These are phyloP conservation scores for Oreochromis niloticus DNA, from an alignment of 2,113 vertebrate species.

Conservation along the genomic window DNA sequence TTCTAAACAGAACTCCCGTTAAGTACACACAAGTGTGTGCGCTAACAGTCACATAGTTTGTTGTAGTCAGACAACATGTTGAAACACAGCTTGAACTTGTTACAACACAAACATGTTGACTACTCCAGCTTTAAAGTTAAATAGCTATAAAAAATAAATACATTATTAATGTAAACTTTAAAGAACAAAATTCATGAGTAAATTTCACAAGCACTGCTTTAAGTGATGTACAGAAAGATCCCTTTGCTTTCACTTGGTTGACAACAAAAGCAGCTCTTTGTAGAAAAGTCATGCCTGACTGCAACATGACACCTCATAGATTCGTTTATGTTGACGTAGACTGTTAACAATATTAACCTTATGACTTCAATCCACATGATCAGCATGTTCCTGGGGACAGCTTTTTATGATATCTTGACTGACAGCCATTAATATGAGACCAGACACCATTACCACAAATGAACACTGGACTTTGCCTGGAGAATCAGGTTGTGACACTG, in stretches of 20 bases:
- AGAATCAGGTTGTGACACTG: neutral
- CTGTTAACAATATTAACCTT: neutral
- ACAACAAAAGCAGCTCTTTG: neutral
- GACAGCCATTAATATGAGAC: neutral
- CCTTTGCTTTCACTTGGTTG: neutral
- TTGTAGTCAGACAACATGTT: neutral
- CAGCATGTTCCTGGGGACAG: neutral
- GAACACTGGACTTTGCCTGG: neutral
- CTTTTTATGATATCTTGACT: neutral
- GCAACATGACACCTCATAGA: neutral
- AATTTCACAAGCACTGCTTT: neutral
- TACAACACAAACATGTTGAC: neutral
- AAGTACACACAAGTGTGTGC: neutral
- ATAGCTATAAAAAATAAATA: neutral
- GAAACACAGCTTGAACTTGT: neutral
- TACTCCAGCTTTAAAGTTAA: neutral
- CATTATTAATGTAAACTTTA: neutral
- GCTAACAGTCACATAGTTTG: neutral
- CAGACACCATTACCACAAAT: neutral
- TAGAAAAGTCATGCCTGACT: neutral
- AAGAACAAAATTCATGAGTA: neutral
- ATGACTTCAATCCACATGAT: neutral
- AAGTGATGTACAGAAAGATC: neutral
- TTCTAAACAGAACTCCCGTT: neutral
- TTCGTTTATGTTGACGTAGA: neutral